phyloP scores from a whole-genome alignment of 2,888 invertebrate species.

The Ophonus ardosiacus region DNA sequence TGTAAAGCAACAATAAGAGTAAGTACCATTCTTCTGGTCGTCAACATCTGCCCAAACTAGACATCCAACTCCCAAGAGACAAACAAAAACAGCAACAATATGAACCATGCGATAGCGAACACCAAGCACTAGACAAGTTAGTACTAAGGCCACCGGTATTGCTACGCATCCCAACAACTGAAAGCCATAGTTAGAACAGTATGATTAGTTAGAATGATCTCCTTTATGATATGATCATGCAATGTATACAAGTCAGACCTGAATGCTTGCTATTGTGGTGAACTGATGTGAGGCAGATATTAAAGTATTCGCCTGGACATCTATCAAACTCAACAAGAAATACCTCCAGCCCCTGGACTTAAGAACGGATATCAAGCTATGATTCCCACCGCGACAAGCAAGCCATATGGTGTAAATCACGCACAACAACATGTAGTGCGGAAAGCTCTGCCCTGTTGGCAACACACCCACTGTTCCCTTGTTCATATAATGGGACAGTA shows the following conservation, averaged over 20 bases:
- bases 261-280: constrained; percentile 85
- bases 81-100: constrained; percentile 87
- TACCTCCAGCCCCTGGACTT: constrained; percentile 87
- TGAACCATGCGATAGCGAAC: constrained; percentile 87
- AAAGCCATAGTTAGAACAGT: constrained; percentile 73
- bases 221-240: constrained; percentile 40
- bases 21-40: constrained; percentile 81
- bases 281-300: constrained; percentile 89
- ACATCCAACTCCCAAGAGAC: constrained; percentile 89
- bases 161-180: constrained; percentile 92
- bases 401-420: constrained; percentile 87
- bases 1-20: neutral
- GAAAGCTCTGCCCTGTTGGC: constrained; percentile 88
- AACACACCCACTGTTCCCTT: constrained; percentile 84
- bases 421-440: constrained; percentile 87
- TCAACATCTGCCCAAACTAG: constrained; percentile 91
- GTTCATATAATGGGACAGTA: constrained; percentile 84
- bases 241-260: constrained; percentile 75
- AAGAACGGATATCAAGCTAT: constrained; percentile 81
- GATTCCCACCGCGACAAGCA: constrained; percentile 82
- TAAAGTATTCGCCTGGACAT: constrained; percentile 92
- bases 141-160: constrained; percentile 87
- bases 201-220: constrained; percentile 25
- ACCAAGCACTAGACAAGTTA: constrained; percentile 87
- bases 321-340: constrained; percentile 85